These are phyloP conservation scores for Phrynocephalus versicolor DNA, from an alignment of 2,113 vertebrate genomes.

Conservation along the genomic window DNA sequence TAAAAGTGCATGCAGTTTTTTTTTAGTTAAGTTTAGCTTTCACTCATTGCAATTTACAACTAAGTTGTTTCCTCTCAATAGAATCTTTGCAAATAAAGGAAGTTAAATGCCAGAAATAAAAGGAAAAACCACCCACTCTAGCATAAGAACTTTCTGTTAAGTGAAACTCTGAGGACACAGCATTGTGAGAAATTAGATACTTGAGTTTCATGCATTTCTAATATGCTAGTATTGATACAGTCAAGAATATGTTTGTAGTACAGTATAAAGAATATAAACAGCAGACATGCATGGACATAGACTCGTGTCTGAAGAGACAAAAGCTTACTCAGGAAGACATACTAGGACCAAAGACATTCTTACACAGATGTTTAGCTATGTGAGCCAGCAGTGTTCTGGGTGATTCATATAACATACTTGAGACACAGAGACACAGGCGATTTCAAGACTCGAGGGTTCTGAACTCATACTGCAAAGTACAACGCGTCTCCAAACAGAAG, in stretches of 20 bases:
- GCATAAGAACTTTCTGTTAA: not conserved
- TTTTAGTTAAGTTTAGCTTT: not conserved
- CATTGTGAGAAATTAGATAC: not conserved
- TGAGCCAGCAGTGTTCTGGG: not conserved
- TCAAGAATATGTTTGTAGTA: conserved; percentile 11
- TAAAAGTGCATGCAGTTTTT: not conserved
- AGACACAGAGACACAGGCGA: not conserved
- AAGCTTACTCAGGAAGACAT: not conserved
- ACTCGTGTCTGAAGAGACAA: not conserved
- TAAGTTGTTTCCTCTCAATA: not conserved
- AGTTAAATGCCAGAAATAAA: not conserved
- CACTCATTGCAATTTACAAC: not conserved
- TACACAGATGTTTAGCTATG: not conserved
- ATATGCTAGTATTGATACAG: not conserved
- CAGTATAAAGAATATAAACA: not conserved
- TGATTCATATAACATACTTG: not conserved
- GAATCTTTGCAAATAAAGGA: not conserved
- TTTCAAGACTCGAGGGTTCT: not conserved
- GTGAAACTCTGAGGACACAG: not conserved
- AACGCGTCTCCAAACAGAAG: not conserved
- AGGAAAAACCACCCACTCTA: not conserved
- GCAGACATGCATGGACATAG: too few species aligned
- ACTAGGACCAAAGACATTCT: not conserved
- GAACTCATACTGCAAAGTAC: not conserved
- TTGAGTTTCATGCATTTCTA: not conserved